Base-by-base conservation (phyloP, 2,797 vertebrate species). In the Pogonophryne albipinna region DNA sequence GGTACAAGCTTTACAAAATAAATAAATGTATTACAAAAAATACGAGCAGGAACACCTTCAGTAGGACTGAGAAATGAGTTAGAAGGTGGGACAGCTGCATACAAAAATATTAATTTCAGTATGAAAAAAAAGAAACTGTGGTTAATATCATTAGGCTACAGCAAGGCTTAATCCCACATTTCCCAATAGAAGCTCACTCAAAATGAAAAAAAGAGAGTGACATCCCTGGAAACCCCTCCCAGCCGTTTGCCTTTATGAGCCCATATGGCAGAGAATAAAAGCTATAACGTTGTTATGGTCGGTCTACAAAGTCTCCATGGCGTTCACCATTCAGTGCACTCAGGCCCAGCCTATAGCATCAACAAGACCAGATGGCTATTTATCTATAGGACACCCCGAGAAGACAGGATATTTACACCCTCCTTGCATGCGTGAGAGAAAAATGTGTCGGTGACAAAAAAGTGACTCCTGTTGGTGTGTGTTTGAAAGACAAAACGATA, bases 181-280 rank as follows among this genome's bases (percentile, higher is more conserved):
- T 79, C 60, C 63, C 74, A 86, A 81, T 58, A 50, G 62, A 82
- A 71, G 62, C 58, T 74, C 17, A 23, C 47, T 80, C 50, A 31
- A 10, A 27, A 9, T 74, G 76, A 88, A 78, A 69, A 86, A 79
- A 90, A 88, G 57, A 17, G 20, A 78, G 77, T 65, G 75, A 82
- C 61, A 84, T 84, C 68, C 79, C 80, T 47, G 15, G 79, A 87
- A 89, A 87, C 74, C 73, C 83, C 81, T 84, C 46, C 64, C 64
- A 83, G 47, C 66, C 80, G 15, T 79, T 85, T 85, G 79, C 66
- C 83, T 91, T 91, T 86, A 92, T 85, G 88, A 85, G 92, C 64
- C 89, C 89, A 92, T 91, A 91, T 91, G 90, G 87, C 82, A 74
- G 78, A 84, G 76, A 87, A 86, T 90, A 86, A 91, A 85, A 89